Base-by-base conservation (phyloP, 2,797 vertebrate species). In the Pyrocephalus nanus region DNA sequence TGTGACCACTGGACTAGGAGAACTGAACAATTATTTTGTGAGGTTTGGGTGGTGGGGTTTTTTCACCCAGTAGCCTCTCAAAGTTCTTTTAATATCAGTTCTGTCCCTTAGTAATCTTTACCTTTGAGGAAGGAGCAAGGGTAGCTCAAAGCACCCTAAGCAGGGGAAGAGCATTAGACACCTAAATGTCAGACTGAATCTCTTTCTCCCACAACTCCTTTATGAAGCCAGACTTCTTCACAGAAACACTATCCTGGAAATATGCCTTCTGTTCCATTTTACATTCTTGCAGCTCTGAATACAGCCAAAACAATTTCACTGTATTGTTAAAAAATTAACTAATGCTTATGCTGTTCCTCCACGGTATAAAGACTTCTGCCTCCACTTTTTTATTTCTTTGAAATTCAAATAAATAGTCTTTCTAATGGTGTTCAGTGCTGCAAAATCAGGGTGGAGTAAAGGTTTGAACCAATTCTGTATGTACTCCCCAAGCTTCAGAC, bases 251-350 rank as follows among this genome's bases (percentile, higher is more conserved):
- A 11, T 26, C 61, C 50, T 91, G 92, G 69, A 97, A 86, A 75
- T 74, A 38, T 92, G 72, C 69, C 93, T 96, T 38, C 69, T 80
- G 23, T 61, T 95, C 67, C 78, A 86, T 92, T 87, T 91, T 88
- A 78, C 88, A 89, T 93, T 95, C 77, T 77, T 95, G 47, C 25
- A 53, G 48, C 55, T 92, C 78, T 77, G 92, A 95, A 86, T 87
- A 91, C 66, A 95, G 81, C 55, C 76, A 82, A 87, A 72, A 32
- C 29, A 54, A 86, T 65, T 94, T 74, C 9, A 65, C 8, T 85
- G 29, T 32, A 54, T 76, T 94, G 45, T 92, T 94, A 43, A 92
- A 91, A 90, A 91, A 43, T 19, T 67, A 55, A 80, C 38, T 75
- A 65, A 84, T 70, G 91, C 70, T 70, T 89, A 75, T 0, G 0